Conservation (phyloP, 2,113 vertebrate species). For the Psephotus haematonotus region DNA sequence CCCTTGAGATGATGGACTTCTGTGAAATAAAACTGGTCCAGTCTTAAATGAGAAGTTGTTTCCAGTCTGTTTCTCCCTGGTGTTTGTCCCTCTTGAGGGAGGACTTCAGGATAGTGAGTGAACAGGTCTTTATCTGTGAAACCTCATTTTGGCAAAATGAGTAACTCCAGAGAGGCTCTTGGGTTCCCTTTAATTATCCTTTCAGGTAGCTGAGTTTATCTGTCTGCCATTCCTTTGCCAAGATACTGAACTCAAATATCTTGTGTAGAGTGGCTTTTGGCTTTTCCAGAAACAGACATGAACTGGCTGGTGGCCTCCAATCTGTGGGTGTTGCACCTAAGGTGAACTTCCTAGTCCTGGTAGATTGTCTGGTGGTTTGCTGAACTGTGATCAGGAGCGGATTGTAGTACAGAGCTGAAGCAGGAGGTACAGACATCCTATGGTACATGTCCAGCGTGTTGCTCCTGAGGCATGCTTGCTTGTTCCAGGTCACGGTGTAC, state of each 20-base stretch:
- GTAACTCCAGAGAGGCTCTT: neutral
- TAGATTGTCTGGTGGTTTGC: neutral
- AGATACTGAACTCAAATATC: neutral
- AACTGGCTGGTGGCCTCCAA: neutral
- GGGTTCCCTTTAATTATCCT: neutral
- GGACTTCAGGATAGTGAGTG: neutral
- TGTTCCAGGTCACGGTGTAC: fast-evolving
- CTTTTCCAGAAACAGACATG: fast-evolving
- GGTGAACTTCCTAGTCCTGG: neutral
- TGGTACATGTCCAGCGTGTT: fast-evolving
- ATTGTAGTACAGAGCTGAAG: neutral
- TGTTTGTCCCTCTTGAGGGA: neutral
- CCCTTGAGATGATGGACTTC: neutral
- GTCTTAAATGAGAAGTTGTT: neutral
- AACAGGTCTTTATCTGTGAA: neutral
- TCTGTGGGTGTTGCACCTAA: neutral
- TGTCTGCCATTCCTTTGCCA: neutral
- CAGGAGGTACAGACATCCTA: neutral
- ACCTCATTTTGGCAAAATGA: neutral
- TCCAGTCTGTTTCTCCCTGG: neutral
- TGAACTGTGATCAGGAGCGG: neutral
- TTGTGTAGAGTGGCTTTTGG: neutral
- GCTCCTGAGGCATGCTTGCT: fast-evolving
- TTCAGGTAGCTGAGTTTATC: neutral
- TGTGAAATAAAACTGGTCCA: neutral